Evolutionary conservation across 2,888 invertebrate species (phyloP).

Genomic region (Luperina testacea): DNA sequence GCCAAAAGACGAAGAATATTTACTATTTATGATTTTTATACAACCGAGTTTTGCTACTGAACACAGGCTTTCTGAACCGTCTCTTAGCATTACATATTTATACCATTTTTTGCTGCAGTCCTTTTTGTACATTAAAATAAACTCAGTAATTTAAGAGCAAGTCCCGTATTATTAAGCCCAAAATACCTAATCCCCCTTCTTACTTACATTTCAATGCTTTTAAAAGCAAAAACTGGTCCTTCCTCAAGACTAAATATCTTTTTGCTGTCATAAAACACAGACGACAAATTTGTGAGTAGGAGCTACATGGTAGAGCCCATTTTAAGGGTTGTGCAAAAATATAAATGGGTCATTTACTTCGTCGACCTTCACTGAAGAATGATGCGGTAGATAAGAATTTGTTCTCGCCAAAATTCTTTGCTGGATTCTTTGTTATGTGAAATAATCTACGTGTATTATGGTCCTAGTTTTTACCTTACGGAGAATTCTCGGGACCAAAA

Average conservation of each 20-base stretch:
- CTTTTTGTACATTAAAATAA: constrained; percentile 35
- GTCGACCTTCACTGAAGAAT: constrained; percentile 66
- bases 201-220: constrained; percentile 46
- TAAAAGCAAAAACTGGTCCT: constrained; percentile 40
- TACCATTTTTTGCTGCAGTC: constrained; percentile 16
- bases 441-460: constrained; percentile 57
- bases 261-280: constrained; percentile 54
- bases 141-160: constrained; percentile 39
- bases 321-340: constrained; percentile 70
- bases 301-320: constrained; percentile 53
- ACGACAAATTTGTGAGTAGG: constrained; percentile 57
- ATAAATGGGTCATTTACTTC: constrained; percentile 72
- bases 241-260: constrained; percentile 49
- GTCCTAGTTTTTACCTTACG: constrained; percentile 46
- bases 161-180: constrained; percentile 34
- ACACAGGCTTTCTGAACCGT: neutral
- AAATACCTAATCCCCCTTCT: constrained; percentile 45
- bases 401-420: constrained; percentile 59
- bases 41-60: neutral
- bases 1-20: too few species aligned
- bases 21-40: too few species aligned
- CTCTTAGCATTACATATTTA: constrained; percentile 1
- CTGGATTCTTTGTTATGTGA: constrained; percentile 55
- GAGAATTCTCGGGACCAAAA: constrained; percentile 25
- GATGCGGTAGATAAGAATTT: constrained; percentile 72